Evolutionary conservation across 2,888 invertebrate genomes (phyloP), one percentile per base, ranked within the genome.

Genomic region (Aproaerema taeniolella): DNA sequence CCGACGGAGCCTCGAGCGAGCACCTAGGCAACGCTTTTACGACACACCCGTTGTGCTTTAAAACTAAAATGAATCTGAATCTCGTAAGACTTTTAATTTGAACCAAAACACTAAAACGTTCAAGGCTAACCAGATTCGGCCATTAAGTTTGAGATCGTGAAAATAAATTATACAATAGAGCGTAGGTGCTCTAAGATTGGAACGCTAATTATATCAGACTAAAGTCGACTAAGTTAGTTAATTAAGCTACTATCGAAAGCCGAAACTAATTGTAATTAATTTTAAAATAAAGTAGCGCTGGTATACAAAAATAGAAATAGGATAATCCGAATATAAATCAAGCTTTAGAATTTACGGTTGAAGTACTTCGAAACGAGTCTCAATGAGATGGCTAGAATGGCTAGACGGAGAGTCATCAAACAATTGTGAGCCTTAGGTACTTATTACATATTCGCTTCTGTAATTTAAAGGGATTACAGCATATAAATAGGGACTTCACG

Each of bases 11-110:
- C n/a, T n/a, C n/a, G n/a, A n/a, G 72, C 74, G 60, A 62, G 76
- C 72, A 81, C 79, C 82, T 76, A 78, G 75, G 71, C 72, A 72
- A 74, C 71, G 71, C 72, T 75, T 81, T 80, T 79, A 74, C 78
- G 79, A 79, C 82, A 82, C 81, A 78, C 76, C 78, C 77, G 77
- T 64, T 59, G 67, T 60, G 68, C 67, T 67, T 69, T 62, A 62
- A 61, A 68, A 61, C 62, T 54, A 67, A 64, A 73, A 73, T 73
- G 61, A 76, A 70, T 74, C 67, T 67, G 63, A 64, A 68, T 57
- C 58, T 65, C 58, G 50, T 60, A 49, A 45, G 45, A 45, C 54
- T 50, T 57, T 60, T 60, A 46, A 61, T 62, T 66, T 60, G 59
- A 67, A 60, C 55, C 52, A 50, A 61, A 59, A 58, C 56, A 61